Evolutionary conservation across 2,888 invertebrate species (phyloP), one percentile per base, ranked within the genome.

Genomic region (Sphaerophoria taeniata): DNA sequence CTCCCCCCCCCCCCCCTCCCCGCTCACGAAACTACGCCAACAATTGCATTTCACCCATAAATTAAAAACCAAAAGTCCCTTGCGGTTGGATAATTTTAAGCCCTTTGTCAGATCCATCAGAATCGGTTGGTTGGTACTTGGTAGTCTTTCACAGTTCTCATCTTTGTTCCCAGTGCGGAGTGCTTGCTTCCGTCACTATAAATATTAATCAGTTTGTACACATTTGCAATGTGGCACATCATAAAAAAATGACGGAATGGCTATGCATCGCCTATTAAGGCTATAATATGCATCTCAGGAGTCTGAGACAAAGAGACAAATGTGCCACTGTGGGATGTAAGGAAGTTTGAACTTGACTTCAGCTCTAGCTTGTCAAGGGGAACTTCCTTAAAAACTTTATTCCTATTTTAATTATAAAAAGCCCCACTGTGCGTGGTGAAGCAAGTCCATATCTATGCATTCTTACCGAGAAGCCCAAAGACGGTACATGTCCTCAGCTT

Each of bases 131-230:
- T 79, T 74, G 75, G 80, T 24, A 24, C 56, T 79, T 74, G 75
- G 80, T 24, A 24, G 24, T 24, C 24, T 24, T 24, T 56, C 72
- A 34, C 51, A 24, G 53, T 69, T 51, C 70, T 71, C 63, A 73
- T 76, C 76, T 58, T 72, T 79, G 84, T 75, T 75, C 74, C 63
- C 56, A 12, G 24, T 24, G 24, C 24, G 24, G 24, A 2, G 24
- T 24, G 24, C 1, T 24, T 45, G 70, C 65, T 49, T 39, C 74
- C 78, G 85, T 87, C 87, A 87, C 81, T 87, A 87, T 87, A 87
- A 87, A 87, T 87, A 87, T 87, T 87, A 87, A 87, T 87, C 85
- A 87, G 85, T 78, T 75, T 71, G 60, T 73, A 81, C 76, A 76
- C 63, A 76, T 72, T 75, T 79, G 74, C 65, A 56, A 74, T 78